A percentile compares a stretch with the other conserved stretches of the same genome.
Conservation (phyloP, 2,113 vertebrate species). For the Seriola quinqueradiata region DNA sequence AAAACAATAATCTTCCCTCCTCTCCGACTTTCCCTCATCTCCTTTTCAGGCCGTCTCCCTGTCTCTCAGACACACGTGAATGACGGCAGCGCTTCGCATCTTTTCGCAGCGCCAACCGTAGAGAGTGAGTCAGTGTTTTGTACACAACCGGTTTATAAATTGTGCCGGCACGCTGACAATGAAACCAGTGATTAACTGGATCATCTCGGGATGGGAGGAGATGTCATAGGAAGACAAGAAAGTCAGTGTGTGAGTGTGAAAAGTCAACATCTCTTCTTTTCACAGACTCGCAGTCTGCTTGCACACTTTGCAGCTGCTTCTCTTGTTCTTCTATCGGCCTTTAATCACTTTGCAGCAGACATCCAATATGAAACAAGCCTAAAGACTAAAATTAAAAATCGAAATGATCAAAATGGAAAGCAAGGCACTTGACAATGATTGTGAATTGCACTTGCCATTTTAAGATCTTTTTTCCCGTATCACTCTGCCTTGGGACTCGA, state of each 20-base stretch:
- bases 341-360: background rate
- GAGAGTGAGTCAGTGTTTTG: constrained; percentile 66
- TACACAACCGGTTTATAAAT: constrained; percentile 57
- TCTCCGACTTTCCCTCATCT: background rate
- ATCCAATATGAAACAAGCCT: background rate
- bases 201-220: constrained; percentile 53
- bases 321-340: background rate
- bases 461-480: background rate
- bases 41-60: background rate
- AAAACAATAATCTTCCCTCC: constrained; percentile 49
- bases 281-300: background rate
- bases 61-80: constrained; percentile 34
- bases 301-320: constrained; percentile 13
- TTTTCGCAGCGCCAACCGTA: constrained; percentile 10
- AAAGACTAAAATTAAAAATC: background rate
- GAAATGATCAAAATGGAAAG: background rate
- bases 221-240: constrained; percentile 56
- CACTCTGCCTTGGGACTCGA: background rate
- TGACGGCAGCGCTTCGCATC: constrained; percentile 45
- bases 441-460: background rate
- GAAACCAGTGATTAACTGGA: constrained; percentile 69
- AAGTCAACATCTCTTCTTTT: constrained; percentile 42
- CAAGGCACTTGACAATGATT: background rate
- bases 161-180: constrained; percentile 50
- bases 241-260: constrained; percentile 58